phyloP scores from a whole-genome alignment of 2,113 vertebrate genomes.

The Crotalus viridis region DNA sequence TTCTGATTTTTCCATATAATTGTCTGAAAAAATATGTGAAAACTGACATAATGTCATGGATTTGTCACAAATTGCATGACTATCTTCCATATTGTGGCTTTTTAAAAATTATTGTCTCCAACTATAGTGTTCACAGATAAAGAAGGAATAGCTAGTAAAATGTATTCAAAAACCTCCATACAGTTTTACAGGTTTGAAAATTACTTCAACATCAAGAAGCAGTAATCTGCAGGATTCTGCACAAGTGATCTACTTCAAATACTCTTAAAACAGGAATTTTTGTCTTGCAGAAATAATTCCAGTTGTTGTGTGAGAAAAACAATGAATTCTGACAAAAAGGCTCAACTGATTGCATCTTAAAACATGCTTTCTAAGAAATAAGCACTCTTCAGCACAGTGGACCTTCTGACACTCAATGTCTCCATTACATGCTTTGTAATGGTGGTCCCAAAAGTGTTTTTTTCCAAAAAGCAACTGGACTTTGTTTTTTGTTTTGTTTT shows the following conservation, averaged over 20 bases:
- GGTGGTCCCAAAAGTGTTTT: background rate
- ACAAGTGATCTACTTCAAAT: background rate
- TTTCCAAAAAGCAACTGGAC: background rate
- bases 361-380: background rate
- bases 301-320: background rate
- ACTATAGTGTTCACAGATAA: background rate
- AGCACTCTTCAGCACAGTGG: background rate
- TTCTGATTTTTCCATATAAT: background rate
- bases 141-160: conserved; percentile 13
- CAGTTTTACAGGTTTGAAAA: background rate
- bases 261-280: background rate
- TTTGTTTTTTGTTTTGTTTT: background rate
- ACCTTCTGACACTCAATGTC: background rate
- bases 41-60: background rate
- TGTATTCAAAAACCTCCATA: background rate
- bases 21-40: background rate
- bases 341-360: background rate
- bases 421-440: background rate
- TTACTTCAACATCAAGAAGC: conserved; percentile 10
- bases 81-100: background rate
- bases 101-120: background rate
- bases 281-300: background rate
- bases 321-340: background rate
- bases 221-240: background rate
- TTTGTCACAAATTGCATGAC: background rate